Conservation (phyloP, 1,140 invertebrate genomes). For the Heliconius hermathena region DNA sequence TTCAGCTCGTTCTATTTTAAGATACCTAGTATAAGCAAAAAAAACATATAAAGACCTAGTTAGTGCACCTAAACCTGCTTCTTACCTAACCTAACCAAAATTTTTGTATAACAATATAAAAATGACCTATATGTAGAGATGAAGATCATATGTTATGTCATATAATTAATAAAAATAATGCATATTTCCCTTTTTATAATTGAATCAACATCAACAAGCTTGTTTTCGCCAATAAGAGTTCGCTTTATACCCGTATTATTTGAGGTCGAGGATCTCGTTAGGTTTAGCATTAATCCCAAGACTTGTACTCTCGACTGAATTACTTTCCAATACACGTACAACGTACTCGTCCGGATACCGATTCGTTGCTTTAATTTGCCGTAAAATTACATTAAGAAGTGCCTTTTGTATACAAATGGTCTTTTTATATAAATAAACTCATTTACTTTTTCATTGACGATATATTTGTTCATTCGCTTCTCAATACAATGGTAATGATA, state of each 20-base stretch:
- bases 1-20: background rate
- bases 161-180: background rate
- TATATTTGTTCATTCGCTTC: background rate
- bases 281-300: conserved; percentile 39
- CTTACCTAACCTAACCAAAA: no score
- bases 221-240: conserved; percentile 33
- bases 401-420: background rate
- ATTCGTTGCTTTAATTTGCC: background rate
- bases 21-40: background rate
- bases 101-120: no score
- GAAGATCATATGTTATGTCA: background rate
- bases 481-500: background rate
- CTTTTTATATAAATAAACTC: conserved; percentile 3
- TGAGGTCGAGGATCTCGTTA: conserved; percentile 44
- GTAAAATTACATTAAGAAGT: conserved; percentile 3
- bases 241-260: conserved; percentile 27
- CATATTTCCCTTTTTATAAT: background rate
- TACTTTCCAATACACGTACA: conserved; percentile 26
- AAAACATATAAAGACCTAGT: no score
- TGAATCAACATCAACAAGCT: conserved; percentile 8
- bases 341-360: background rate
- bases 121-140: no score
- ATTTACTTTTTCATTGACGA: background rate
- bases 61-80: no score
- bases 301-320: conserved; percentile 30